Conservation (phyloP, 1,140 invertebrate species). For the Aphelinus atriplicis region DNA sequence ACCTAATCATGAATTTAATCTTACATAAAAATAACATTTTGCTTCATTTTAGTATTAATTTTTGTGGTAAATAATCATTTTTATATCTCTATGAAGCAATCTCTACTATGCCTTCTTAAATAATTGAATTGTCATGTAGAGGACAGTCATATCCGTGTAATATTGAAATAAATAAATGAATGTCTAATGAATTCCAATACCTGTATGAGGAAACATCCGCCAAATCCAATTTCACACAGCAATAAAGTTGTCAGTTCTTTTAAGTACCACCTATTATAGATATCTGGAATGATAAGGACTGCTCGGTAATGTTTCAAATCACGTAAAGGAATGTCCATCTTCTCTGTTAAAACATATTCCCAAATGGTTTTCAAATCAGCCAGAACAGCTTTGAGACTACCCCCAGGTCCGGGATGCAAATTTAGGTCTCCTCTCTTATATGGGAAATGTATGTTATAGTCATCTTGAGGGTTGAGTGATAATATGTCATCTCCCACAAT, state of each 20-base stretch:
- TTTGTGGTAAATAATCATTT: slow-evolving; percentile 1
- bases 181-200: slow-evolving; percentile 63
- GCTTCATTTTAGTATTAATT: too few relatives aligned
- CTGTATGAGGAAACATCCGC: slow-evolving; percentile 88
- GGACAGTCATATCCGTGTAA: too few relatives aligned
- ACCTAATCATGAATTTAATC: too few relatives aligned
- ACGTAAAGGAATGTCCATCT: slow-evolving; percentile 79
- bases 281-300: slow-evolving; percentile 89
- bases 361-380: slow-evolving; percentile 90
- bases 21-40: too few relatives aligned
- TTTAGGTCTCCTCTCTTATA: slow-evolving; percentile 88
- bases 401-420: slow-evolving; percentile 82
- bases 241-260: slow-evolving; percentile 86
- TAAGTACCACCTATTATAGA: slow-evolving; percentile 88
- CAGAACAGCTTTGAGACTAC: slow-evolving; percentile 83
- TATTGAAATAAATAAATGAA: too few relatives aligned
- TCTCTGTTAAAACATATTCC: slow-evolving; percentile 80
- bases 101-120: neutral
- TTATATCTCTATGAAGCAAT: too few relatives aligned
- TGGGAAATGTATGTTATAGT: slow-evolving; percentile 91
- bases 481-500: slow-evolving; percentile 79
- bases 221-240: slow-evolving; percentile 86
- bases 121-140: neutral
- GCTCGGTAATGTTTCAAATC: slow-evolving; percentile 86
- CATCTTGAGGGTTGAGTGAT: slow-evolving; percentile 75